A percentile compares a stretch with the other conserved stretches of the same genome.
phyloP scores from a whole-genome alignment of 2,113 vertebrate genomes.

The Dipodomys ordii region DNA sequence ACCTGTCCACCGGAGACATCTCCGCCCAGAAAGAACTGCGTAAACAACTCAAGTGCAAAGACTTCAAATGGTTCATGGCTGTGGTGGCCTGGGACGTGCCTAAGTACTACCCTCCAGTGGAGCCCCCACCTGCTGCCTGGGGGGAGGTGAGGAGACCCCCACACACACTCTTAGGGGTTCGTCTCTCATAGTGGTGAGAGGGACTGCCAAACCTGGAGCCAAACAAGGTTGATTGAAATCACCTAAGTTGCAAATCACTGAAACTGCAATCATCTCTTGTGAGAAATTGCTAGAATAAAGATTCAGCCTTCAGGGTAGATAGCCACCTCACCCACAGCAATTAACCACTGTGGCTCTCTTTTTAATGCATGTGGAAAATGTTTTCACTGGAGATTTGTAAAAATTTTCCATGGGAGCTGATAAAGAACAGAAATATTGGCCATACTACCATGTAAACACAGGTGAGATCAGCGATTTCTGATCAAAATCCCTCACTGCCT shows the following conservation, averaged over 20 bases:
- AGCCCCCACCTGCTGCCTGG: constrained; percentile 93
- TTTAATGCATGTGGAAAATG: constrained; percentile 1
- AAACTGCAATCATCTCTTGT: too few relatives aligned
- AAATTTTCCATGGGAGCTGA: neutral
- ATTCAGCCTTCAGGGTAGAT: neutral
- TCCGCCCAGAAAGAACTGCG: constrained; percentile 93
- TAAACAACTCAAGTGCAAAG: constrained; percentile 93
- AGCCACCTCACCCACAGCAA: neutral
- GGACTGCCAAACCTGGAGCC: neutral
- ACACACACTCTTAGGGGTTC: neutral
- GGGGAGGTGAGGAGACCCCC: constrained; percentile 89
- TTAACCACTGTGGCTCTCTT: neutral
- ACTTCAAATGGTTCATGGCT: constrained; percentile 96
- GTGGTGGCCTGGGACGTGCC: constrained; percentile 94
- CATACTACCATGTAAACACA: neutral
- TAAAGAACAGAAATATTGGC: neutral
- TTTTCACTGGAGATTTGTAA: constrained; percentile 13
- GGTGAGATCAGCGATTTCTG: neutral
- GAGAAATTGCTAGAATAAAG: neutral
- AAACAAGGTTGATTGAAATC: neutral
- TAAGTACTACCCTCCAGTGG: constrained; percentile 94
- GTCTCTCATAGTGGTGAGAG: neutral
- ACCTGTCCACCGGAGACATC: constrained; percentile 94
- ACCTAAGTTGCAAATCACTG: too few relatives aligned
- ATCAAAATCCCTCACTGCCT: neutral